These are phyloP conservation scores for Heterodera carotae DNA, from an alignment of 1,140 invertebrate species.

Conservation along the genomic window DNA sequence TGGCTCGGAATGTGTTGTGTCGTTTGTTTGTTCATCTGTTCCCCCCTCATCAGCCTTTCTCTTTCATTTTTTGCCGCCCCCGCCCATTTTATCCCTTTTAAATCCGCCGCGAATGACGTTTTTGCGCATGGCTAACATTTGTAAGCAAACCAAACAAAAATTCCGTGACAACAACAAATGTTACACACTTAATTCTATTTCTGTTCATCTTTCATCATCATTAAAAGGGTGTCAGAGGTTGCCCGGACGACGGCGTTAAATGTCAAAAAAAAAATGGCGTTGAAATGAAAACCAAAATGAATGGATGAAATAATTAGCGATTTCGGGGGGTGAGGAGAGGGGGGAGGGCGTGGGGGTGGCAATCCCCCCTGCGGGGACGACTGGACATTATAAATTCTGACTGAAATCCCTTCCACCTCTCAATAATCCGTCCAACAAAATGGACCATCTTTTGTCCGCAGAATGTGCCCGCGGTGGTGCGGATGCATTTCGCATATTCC, in stretches of 20 bases:
- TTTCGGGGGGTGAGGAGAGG: too few species aligned
- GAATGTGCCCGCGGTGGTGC: conserved; percentile 1
- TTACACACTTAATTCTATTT: too few species aligned
- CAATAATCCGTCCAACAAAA: not conserved
- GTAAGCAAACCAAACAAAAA: not conserved
- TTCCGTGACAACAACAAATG: not conserved
- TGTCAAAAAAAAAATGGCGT: not conserved
- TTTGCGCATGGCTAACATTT: not conserved
- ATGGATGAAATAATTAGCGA: not conserved
- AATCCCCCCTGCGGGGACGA: too few species aligned
- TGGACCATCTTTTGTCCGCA: conserved; percentile 5
- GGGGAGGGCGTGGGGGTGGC: too few species aligned
- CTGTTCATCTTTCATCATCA: not conserved
- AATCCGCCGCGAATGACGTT: too few species aligned
- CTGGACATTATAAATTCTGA: too few species aligned
- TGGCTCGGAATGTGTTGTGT: too few species aligned
- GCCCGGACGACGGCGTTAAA: not conserved
- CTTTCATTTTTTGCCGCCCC: too few species aligned
- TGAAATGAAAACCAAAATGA: not conserved
- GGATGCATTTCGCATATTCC: conserved; percentile 26
- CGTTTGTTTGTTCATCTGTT: too few species aligned
- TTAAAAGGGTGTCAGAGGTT: not conserved
- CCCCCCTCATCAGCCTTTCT: too few species aligned
- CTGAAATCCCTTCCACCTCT: not conserved
- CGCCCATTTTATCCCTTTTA: too few species aligned